phyloP scores from a whole-genome alignment of 1,140 invertebrate species.

The Pseudobourletiella spinata region DNA sequence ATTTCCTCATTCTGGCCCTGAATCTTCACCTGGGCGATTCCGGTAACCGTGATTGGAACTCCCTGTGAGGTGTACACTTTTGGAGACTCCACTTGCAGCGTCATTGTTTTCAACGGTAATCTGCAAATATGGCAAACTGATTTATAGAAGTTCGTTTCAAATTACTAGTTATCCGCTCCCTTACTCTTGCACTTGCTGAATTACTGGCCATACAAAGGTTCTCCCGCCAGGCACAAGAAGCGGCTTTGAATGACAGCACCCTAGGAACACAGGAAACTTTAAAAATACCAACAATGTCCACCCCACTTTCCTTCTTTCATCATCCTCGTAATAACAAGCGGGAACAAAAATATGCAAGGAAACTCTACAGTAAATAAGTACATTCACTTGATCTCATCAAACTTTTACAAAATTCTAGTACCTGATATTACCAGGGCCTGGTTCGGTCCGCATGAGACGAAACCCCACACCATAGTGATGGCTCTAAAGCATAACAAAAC shows the following conservation, averaged over 20 bases:
- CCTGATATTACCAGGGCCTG: constrained; percentile 94
- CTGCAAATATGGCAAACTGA: constrained; percentile 44
- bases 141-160: too few species aligned
- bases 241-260: constrained; percentile 85
- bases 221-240: constrained; percentile 85
- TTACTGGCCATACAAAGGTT: constrained; percentile 91
- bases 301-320: too few species aligned
- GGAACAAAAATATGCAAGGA: too few species aligned
- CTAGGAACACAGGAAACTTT: too few species aligned
- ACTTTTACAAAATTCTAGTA: too few species aligned
- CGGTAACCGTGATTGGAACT: constrained; percentile 93
- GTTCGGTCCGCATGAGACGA: constrained; percentile 95
- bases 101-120: constrained; percentile 94
- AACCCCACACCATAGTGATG: constrained; percentile 87
- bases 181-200: constrained; percentile 90
- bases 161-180: neutral
- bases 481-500: too few species aligned
- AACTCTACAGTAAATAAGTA: too few species aligned
- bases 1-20: constrained; percentile 96
- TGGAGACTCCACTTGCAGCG: constrained; percentile 79
- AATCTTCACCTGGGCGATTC: constrained; percentile 96
- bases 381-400: too few species aligned
- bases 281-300: too few species aligned
- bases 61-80: constrained; percentile 78
- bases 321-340: too few species aligned